Conservation (phyloP, 2,888 invertebrate genomes). For the Lysandra coridon region DNA sequence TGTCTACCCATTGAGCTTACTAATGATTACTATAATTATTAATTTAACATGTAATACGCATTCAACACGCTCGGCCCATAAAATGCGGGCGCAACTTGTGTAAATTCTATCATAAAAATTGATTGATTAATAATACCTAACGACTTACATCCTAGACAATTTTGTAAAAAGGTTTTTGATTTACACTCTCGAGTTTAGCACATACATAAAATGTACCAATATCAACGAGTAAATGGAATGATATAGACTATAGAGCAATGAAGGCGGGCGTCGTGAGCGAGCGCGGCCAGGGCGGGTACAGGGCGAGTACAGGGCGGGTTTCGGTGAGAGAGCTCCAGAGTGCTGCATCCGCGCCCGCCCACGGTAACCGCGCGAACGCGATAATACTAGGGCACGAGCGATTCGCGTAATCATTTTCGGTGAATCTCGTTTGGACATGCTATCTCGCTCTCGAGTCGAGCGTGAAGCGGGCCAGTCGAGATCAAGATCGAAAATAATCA, state of each 20-base stretch:
- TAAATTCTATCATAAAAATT: constrained; percentile 1
- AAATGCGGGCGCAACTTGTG: background rate
- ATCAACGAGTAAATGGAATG: constrained; percentile 28
- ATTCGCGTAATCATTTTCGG: background rate
- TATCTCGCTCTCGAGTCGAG: background rate
- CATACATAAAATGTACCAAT: background rate
- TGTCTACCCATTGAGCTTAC: background rate
- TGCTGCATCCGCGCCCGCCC: background rate
- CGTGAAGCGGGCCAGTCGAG: background rate
- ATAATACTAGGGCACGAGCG: background rate
- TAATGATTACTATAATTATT: background rate
- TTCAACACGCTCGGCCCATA: background rate
- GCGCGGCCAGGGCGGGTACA: background rate
- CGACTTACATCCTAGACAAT: background rate
- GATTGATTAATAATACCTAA: background rate
- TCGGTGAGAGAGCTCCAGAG: background rate
- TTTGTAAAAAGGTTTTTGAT: background rate
- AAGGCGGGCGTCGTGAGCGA: background rate
- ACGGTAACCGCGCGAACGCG: background rate
- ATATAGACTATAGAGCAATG: background rate
- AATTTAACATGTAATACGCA: background rate
- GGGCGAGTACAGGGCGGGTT: background rate
- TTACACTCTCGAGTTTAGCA: background rate
- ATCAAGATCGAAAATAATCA: constrained; percentile 28
- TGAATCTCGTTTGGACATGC: background rate